Evolutionary conservation across 2,888 invertebrate species (phyloP).

Genomic region (Helleia helle): DNA sequence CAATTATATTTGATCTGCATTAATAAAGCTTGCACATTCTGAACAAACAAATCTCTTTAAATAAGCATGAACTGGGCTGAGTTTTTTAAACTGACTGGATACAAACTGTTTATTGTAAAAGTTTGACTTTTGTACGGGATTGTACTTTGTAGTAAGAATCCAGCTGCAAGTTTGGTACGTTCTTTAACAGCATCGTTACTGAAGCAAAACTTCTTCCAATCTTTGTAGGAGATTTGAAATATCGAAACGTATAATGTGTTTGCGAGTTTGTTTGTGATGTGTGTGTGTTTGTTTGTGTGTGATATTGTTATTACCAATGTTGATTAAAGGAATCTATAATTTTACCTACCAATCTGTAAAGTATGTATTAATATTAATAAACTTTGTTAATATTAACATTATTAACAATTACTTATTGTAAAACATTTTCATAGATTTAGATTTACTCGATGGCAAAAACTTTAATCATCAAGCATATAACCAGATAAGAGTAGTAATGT

Average conservation of each 20-base stretch:
- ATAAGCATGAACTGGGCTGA: constrained; percentile 7
- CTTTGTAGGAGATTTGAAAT: neutral
- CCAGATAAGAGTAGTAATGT: no score
- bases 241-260: neutral
- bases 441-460: no score
- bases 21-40: neutral
- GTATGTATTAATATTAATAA: no score
- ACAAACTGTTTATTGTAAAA: constrained; percentile 30
- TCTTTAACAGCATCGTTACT: constrained; percentile 15
- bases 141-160: constrained; percentile 13
- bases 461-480: no score
- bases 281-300: no score
- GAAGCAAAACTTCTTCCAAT: constrained; percentile 4
- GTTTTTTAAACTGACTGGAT: constrained; percentile 18
- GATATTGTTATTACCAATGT: no score
- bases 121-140: constrained; percentile 22
- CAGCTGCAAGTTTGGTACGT: constrained; percentile 11
- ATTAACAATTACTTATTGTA: no score
- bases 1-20: neutral
- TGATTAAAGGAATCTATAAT: no score
- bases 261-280: neutral
- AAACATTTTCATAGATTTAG: no score
- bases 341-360: no score
- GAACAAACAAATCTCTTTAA: constrained; percentile 9
- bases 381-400: no score